Evolutionary conservation across 2,797 vertebrate species (phyloP).

Genomic region (Poecilia gillii): DNA sequence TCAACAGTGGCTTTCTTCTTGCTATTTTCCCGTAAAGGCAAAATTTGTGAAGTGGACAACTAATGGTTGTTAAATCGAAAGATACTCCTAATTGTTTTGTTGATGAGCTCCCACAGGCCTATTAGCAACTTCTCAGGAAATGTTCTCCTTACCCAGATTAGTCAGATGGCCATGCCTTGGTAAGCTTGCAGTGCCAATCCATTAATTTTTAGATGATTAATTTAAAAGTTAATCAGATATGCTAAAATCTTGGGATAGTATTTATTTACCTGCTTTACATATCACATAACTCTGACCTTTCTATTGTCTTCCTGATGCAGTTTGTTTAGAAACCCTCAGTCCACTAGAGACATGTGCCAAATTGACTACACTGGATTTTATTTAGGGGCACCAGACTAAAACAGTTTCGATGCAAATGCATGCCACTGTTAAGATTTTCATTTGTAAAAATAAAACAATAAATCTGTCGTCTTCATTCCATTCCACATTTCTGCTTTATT

Average conservation of each 20-base stretch:
- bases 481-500: background rate
- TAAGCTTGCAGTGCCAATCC: background rate
- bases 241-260: background rate
- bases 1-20: background rate
- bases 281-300: background rate
- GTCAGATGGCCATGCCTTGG: background rate
- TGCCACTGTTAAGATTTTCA: background rate
- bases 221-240: background rate
- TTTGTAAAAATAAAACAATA: background rate
- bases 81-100: background rate
- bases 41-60: background rate
- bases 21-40: no score
- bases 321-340: background rate
- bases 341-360: background rate
- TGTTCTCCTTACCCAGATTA: background rate
- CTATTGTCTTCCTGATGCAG: background rate
- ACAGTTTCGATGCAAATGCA: background rate
- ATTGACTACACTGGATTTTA: background rate
- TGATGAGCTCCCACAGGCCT: background rate
- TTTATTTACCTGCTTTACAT: background rate
- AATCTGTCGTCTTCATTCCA: background rate
- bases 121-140: background rate
- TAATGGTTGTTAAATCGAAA: background rate
- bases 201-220: background rate
- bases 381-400: background rate